phyloP scores from a whole-genome alignment of 2,888 invertebrate genomes.

The Pandemis heparana region DNA sequence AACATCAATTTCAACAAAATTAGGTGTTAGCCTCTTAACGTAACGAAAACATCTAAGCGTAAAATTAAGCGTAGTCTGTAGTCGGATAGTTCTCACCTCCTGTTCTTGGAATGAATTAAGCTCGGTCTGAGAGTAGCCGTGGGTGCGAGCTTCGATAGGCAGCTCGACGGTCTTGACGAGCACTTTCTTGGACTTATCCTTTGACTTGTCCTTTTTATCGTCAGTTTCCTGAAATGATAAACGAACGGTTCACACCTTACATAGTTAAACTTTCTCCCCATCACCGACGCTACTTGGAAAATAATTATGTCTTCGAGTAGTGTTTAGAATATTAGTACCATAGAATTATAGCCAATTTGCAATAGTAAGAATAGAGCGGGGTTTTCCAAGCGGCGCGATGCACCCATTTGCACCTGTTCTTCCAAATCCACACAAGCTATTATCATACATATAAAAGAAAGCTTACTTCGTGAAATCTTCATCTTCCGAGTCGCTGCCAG shows the following conservation, averaged over 20 bases:
- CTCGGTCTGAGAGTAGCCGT: slow-evolving; percentile 89
- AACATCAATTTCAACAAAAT: no score
- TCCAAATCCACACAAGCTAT: slow-evolving; percentile 49
- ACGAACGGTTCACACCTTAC: slow-evolving; percentile 65
- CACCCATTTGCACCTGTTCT: slow-evolving; percentile 80
- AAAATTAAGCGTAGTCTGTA: no score
- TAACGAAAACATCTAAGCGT: no score
- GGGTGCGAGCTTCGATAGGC: slow-evolving; percentile 91
- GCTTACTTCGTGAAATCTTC: slow-evolving; percentile 50
- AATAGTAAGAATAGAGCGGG: slow-evolving; percentile 13
- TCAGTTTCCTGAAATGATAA: slow-evolving; percentile 82
- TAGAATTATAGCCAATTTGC: not conserved
- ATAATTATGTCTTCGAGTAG: not conserved
- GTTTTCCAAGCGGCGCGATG: slow-evolving; percentile 71
- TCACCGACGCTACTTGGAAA: slow-evolving; percentile 69
- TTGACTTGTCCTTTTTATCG: slow-evolving; percentile 88
- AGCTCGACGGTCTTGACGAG: slow-evolving; percentile 93
- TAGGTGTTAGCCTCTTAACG: no score
- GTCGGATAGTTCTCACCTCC: slow-evolving; percentile 85
- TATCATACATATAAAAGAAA: slow-evolving; percentile 50
- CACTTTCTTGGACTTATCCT: slow-evolving; percentile 89
- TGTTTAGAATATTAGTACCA: not conserved
- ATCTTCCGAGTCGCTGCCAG: slow-evolving; percentile 56
- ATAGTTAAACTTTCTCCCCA: slow-evolving; percentile 63
- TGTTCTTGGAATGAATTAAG: slow-evolving; percentile 91